Percentiles rank a stretch among this genome's conserved stretches.
Conservation (phyloP, 2,113 vertebrate species). For the Rhinolophus sinicus region DNA sequence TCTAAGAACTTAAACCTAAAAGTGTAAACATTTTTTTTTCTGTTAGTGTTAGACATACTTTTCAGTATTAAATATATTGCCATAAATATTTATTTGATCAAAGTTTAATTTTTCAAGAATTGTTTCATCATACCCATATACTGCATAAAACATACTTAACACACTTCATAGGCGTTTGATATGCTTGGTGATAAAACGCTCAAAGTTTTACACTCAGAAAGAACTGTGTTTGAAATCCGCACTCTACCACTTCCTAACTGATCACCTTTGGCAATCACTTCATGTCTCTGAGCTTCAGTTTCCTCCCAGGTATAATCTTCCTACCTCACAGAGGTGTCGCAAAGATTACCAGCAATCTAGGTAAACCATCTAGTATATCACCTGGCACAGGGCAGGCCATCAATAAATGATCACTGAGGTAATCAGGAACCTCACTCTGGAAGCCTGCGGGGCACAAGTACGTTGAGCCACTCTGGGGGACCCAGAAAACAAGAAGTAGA, state of each 20-base stretch:
- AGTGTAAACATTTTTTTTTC: not conserved
- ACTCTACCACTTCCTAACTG: not conserved
- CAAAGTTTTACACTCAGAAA: not conserved
- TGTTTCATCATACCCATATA: not conserved
- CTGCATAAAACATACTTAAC: not conserved
- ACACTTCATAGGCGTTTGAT: not conserved
- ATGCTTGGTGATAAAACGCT: not conserved
- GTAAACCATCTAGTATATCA: not conserved
- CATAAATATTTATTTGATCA: constrained; percentile 51
- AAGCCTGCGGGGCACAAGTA: not conserved
- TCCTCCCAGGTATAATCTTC: not conserved
- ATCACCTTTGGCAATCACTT: not conserved
- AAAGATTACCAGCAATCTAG: not conserved
- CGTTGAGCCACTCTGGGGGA: not conserved
- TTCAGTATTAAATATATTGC: constrained; percentile 39
- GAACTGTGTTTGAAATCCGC: not conserved
- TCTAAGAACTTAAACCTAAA: constrained; percentile 10
- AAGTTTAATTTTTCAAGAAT: constrained; percentile 49
- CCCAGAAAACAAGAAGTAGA: not conserved
- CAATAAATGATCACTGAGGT: not conserved
- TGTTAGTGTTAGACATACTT: not conserved
- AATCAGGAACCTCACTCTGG: not conserved
- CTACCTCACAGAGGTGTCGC: not conserved
- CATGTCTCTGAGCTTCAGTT: not conserved
- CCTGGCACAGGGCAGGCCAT: not conserved